Evolutionary conservation across 2,113 vertebrate genomes (phyloP).

Genomic region (Mastomys coucha): DNA sequence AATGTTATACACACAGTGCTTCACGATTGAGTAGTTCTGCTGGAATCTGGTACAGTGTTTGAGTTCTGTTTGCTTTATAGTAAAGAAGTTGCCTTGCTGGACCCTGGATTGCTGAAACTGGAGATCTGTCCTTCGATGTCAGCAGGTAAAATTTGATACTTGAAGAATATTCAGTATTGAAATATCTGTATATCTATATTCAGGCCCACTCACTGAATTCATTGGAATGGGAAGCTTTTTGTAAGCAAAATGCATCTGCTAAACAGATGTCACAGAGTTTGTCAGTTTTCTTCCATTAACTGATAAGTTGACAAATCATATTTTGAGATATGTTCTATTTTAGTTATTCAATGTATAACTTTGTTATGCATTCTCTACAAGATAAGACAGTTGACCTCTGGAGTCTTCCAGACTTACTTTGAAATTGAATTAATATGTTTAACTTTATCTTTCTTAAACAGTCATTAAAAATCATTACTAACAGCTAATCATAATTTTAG

Average conservation of each 20-base stretch:
- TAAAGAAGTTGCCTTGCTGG: constrained; percentile 73
- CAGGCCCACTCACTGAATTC: neutral
- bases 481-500: constrained; percentile 29
- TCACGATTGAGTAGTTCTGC: neutral
- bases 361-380: constrained; percentile 42
- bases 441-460: constrained; percentile 49
- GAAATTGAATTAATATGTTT: constrained; percentile 52
- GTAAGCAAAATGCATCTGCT: constrained; percentile 8
- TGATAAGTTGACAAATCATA: neutral
- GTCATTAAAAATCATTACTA: constrained; percentile 56
- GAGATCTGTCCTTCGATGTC: constrained; percentile 65
- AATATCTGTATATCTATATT: constrained; percentile 21
- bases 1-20: neutral
- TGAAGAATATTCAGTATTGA: constrained; percentile 15
- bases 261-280: constrained; percentile 8
- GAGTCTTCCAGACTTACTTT: constrained; percentile 59
- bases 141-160: constrained; percentile 83
- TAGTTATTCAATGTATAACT: constrained; percentile 49
- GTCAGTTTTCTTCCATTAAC: constrained; percentile 46
- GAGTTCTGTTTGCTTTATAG: constrained; percentile 79
- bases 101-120: constrained; percentile 64
- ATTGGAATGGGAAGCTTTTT: constrained; percentile 39
- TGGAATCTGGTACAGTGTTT: constrained; percentile 20
- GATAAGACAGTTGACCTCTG: constrained; percentile 45
- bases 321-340: constrained; percentile 54